A percentile compares a stretch with the other conserved stretches of the same genome.
Evolutionary conservation across 2,113 vertebrate species (phyloP).

Genomic region (Pseudorhombus dupliciocellatus): DNA sequence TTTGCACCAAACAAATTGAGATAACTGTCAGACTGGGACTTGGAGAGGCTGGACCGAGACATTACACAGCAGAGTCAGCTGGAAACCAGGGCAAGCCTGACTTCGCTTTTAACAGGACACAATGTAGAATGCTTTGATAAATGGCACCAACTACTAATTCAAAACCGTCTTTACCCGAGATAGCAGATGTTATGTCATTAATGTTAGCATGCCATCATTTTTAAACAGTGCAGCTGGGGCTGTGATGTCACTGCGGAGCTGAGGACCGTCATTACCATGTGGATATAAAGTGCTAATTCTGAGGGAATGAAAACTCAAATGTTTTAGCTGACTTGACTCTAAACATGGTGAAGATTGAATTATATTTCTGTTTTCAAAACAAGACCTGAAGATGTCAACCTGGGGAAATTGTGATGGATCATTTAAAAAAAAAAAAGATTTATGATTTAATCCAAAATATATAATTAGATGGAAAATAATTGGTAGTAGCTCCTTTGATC

Average conservation of each 20-base stretch:
- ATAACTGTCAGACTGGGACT: neutral
- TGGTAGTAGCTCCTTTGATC: neutral
- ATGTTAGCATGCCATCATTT: neutral
- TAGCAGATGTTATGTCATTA: neutral
- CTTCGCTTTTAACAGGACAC: neutral
- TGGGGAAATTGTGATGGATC: too few relatives aligned
- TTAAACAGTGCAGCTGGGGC: neutral
- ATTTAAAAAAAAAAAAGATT: too few relatives aligned
- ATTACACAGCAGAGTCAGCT: neutral
- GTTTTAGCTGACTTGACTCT: neutral
- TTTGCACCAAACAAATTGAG: neutral
- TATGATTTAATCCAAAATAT: too few relatives aligned
- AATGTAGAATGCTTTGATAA: neutral
- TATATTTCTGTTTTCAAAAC: too few relatives aligned
- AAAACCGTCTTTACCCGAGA: neutral
- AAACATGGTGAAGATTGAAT: neutral
- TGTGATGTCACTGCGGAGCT: neutral
- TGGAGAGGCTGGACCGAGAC: neutral
- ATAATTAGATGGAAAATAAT: neutral
- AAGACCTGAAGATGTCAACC: too few relatives aligned
- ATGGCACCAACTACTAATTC: neutral
- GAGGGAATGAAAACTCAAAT: neutral
- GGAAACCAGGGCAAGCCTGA: conserved; percentile 13
- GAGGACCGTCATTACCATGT: too few relatives aligned
- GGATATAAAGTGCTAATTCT: neutral